Evolutionary conservation across 2,888 invertebrate species (phyloP).

Genomic region (Chelonus formosanus): DNA sequence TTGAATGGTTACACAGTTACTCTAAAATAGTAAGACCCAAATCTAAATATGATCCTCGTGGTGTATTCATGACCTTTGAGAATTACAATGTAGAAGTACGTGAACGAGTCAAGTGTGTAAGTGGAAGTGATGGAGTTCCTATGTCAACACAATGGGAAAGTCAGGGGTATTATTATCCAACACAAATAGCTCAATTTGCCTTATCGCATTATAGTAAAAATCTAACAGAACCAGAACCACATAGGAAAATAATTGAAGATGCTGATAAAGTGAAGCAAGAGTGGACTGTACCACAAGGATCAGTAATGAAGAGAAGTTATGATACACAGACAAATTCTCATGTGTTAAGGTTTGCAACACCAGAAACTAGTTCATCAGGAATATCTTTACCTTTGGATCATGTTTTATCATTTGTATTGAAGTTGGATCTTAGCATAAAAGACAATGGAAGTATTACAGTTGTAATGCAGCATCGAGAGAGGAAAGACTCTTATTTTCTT

Average conservation of each 20-base stretch:
- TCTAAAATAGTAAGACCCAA: conserved; percentile 90
- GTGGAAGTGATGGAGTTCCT: conserved; percentile 92
- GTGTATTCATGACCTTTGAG: conserved; percentile 95
- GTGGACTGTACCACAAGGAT: conserved; percentile 80
- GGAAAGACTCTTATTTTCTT: conserved; percentile 79
- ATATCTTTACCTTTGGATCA: conserved; percentile 76
- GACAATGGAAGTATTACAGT: conserved; percentile 86
- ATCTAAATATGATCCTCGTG: conserved; percentile 86
- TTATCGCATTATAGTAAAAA: conserved; percentile 97
- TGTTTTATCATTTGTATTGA: conserved; percentile 79
- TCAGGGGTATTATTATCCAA: conserved; percentile 95
- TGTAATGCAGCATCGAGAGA: conserved; percentile 80
- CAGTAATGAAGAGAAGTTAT: conserved; percentile 72
- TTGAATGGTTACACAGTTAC: conserved; percentile 96
- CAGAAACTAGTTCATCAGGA: conserved; percentile 75
- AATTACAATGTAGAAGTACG: conserved; percentile 97
- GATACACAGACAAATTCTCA: conserved; percentile 71
- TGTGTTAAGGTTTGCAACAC: conserved; percentile 78
- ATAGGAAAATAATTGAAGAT: conserved; percentile 78
- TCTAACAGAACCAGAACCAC: conserved; percentile 84
- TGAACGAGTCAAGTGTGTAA: conserved; percentile 95
- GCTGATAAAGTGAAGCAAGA: conserved; percentile 74
- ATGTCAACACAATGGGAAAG: conserved; percentile 98
- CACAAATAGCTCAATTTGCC: conserved; percentile 98
- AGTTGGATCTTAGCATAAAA: conserved; percentile 75